Base-by-base conservation (phyloP, 1,140 invertebrate species). In the Rhyacophila brunnea region DNA sequence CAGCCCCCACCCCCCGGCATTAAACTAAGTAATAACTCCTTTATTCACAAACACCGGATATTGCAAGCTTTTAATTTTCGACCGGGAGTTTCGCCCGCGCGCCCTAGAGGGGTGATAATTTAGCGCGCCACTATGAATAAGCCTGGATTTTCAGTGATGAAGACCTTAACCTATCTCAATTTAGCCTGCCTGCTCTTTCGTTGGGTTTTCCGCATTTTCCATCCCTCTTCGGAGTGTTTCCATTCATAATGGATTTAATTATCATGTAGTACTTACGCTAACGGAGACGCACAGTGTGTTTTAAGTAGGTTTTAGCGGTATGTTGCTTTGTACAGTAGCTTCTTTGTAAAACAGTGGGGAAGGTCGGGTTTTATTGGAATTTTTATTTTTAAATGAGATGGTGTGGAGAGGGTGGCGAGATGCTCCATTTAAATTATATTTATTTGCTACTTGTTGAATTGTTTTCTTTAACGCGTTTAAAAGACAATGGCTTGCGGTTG, bases 191-290 rank as follows among this genome's bases (percentile, higher is more conserved):
- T 11, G 18, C 43, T 47, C 45, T 13, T 44, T 11, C 19, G 11
- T 18, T 3, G 23, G 9, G 23, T 40, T 19, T 54, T 45, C 19
- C 17, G 51, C 10, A 15, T 5, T 32, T 45, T 35, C 42, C 23
- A n/a, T 38, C 20, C 14, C 32, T 58, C 51, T 55, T 45, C 14
- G 36, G 46, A 48, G 17, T 49, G 47, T 49, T 49, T 55, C 54
- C 62, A 58, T 60, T 65, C 62, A 60, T 65, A 65, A 65, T 65
- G 62, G 62, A 65, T 60, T 65, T 65, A 65, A 65, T 65, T 65
- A 65, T 60, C 58, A 54, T 58, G 32, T 36, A 35, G 56, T 58
- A 51, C 52, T 55, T 40, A 28, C 23, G 23, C 23, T 9, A 28
- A 28, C 3, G 44, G 15, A 17, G 43, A 45, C 13, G 38, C 23